Evolutionary conservation across 2,888 invertebrate species (phyloP), one percentile per base, ranked within the genome.

Genomic region (Tyria jacobaeae): DNA sequence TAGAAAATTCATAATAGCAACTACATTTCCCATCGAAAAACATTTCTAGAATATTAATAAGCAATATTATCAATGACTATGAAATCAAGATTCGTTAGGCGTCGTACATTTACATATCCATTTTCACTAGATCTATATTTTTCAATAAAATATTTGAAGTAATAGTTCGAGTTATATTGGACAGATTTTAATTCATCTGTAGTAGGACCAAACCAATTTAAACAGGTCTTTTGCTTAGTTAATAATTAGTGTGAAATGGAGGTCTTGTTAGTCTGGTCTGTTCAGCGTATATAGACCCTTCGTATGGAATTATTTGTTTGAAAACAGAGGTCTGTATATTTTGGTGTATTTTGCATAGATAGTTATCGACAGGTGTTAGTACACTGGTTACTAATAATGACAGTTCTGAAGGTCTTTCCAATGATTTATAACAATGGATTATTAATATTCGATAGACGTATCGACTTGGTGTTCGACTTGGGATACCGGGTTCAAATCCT

Each of bases 1-100:
- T 73, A 73, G 61, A 62, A 69, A 73, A 81, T 77, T 75, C 81
- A 78, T 78, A 74, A 77, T 72, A 71, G 71, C 70, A 63, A 62
- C 67, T 57, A 78, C 80, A 81, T 85, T 84, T 80, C 82, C 82
- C 81, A 82, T 83, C 79, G 59, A 56, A 55, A 56, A 59, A 57
- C 67, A 68, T 73, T 49, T n/a, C 34, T 55, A 60, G 80, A 75
- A 82, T 84, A 83, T 77, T 80, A 84, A 80, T 80, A 71, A 74
- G 68, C 54, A 57, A 59, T 68, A 62, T 74, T 68, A 75, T 70
- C 68, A 76, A 73, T 67, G 61, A 44, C 3, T 64, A 1, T 59
- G 60, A 53, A 69, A 71, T 71, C 63, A 72, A 58, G 57, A 82
- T 80, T 80, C 80, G 49, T 27, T 56, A 9, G 47, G 63, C 75